A percentile compares a stretch with the other conserved stretches of the same genome.
Conservation (phyloP, 2,888 invertebrate species). For the Stenichneumon culpator region DNA sequence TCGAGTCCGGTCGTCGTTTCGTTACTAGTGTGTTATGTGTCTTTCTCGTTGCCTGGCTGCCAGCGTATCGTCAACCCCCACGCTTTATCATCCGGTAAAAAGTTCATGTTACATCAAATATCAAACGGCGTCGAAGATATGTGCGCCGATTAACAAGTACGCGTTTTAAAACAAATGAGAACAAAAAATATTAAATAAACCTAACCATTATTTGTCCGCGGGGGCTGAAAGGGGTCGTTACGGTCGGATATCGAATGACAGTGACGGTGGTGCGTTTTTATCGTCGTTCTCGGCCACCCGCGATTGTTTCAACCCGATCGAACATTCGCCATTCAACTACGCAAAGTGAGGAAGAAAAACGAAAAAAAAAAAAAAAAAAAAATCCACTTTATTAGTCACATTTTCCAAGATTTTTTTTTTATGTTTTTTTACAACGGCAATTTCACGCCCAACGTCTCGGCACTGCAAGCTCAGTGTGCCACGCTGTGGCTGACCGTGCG, state of each 20-base stretch:
- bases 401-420: neutral
- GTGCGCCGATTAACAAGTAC: slow-evolving; percentile 27
- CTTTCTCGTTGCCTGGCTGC: slow-evolving; percentile 66
- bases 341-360: neutral
- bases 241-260: slow-evolving; percentile 37
- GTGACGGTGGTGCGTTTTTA: slow-evolving; percentile 35
- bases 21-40: slow-evolving; percentile 65
- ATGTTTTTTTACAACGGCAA: neutral
- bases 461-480: neutral
- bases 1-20: slow-evolving; percentile 35
- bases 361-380: neutral
- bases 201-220: slow-evolving; percentile 14
- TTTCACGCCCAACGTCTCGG: neutral
- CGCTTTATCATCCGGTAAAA: slow-evolving; percentile 63
- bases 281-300: slow-evolving; percentile 24
- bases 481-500: slow-evolving; percentile 10
- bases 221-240: neutral
- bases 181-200: neutral
- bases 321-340: neutral
- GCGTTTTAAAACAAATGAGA: neutral
- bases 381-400: neutral
- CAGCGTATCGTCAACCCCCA: slow-evolving; percentile 60
- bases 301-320: slow-evolving; percentile 16
- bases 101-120: neutral
- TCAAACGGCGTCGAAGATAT: slow-evolving; percentile 21